A percentile compares a stretch with the other conserved stretches of the same genome.
These are phyloP conservation scores for Thecophora atra DNA, from an alignment of 2,888 invertebrate species.

Conservation along the genomic window DNA sequence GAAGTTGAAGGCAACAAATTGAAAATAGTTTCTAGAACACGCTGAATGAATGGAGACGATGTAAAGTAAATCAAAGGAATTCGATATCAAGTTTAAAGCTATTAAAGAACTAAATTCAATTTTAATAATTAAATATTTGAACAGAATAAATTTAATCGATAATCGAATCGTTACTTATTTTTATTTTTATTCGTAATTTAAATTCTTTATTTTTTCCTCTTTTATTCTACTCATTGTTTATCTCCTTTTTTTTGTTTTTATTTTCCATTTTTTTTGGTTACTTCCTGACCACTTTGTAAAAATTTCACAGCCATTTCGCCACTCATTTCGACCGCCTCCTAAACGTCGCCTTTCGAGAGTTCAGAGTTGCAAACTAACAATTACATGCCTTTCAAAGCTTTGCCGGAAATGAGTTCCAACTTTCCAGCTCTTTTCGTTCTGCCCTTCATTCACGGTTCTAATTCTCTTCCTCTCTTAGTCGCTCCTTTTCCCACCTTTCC, in stretches of 20 bases:
- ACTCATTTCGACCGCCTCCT: not conserved
- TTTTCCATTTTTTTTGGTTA: not conserved
- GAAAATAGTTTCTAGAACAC: constrained; percentile 12
- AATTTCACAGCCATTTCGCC: not conserved
- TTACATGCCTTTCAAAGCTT: constrained; percentile 46
- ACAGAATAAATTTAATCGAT: no score
- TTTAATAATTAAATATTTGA: no score
- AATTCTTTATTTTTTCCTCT: not conserved
- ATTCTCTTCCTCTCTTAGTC: no score
- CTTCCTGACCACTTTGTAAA: not conserved
- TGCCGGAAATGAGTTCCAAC: constrained; percentile 57
- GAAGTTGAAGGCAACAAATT: constrained; percentile 31
- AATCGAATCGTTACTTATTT: no score
- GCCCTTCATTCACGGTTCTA: not conserved
- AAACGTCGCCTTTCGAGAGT: not conserved
- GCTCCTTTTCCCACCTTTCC: no score
- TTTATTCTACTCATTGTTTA: not conserved
- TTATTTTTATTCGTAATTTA: no score
- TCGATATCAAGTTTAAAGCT: not conserved
- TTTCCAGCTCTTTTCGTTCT: constrained; percentile 45
- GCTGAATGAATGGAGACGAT: not conserved
- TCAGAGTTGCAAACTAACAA: constrained; percentile 14
- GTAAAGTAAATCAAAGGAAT: not conserved
- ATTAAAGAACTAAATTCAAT: not conserved
- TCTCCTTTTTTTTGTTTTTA: not conserved